Evolutionary conservation across 2,888 invertebrate species (phyloP).

Genomic region (Trissolcus brochymenae): DNA sequence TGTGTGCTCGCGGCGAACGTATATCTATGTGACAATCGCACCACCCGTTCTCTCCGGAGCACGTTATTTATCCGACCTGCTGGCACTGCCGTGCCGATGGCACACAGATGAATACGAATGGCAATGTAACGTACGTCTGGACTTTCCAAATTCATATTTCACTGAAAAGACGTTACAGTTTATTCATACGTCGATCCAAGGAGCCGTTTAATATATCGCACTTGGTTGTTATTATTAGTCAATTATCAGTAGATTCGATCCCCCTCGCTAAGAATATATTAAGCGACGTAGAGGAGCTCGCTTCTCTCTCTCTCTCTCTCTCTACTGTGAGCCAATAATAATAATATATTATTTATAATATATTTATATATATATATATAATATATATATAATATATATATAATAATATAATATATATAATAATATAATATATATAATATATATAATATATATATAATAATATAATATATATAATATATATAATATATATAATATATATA

Average conservation of each 20-base stretch:
- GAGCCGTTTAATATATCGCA: not conserved
- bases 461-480: too few relatives aligned
- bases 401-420: too few relatives aligned
- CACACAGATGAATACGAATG: constrained; percentile 11
- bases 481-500: too few relatives aligned
- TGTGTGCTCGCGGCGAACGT: constrained; percentile 31
- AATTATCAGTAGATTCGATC: constrained; percentile 19
- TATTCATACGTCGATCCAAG: constrained; percentile 18
- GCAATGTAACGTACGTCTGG: constrained; percentile 19
- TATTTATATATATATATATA: too few relatives aligned
- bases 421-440: too few relatives aligned
- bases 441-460: too few relatives aligned
- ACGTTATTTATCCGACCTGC: constrained; percentile 50
- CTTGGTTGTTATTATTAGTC: constrained; percentile 16
- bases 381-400: too few relatives aligned
- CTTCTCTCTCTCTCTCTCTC: too few relatives aligned
- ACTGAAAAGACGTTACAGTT: constrained; percentile 19
- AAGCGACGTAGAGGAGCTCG: too few relatives aligned
- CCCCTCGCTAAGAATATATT: not conserved
- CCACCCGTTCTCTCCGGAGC: constrained; percentile 22
- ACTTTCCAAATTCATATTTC: constrained; percentile 52
- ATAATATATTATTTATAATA: too few relatives aligned
- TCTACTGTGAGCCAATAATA: too few relatives aligned
- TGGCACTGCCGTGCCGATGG: constrained; percentile 42
- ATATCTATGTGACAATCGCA: constrained; percentile 50